Evolutionary conservation across 1,140 invertebrate genomes (phyloP), one percentile per base, ranked within the genome.

Genomic region (Drosophila setifemur): DNA sequence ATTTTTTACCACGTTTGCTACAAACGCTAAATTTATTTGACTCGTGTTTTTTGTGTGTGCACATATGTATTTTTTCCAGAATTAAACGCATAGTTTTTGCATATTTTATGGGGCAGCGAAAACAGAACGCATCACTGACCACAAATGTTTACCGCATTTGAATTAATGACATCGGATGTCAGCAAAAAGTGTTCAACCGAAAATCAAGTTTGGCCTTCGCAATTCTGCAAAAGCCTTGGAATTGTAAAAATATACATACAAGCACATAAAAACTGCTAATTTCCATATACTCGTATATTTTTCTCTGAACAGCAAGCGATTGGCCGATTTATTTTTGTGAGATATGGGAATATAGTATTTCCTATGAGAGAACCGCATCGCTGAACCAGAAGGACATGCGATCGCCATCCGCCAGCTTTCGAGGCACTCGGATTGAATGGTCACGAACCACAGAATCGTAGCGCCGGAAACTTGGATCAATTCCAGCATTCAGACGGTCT

Each of bases 141-240:
- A 16, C 79, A 83, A 71, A 61, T 68, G 67, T 70, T 64, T 53
- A 68, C 54, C 75, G 66, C 71, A 68, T 85, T 85, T 79, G 68
- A 74, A 85, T 83, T 74, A 85, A 85, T 79, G 70, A 71, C 72
- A 61, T 42, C 19, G 73, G 79, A 63, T 67, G 74, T 85, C 64
- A 49, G 70, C 66, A 57, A 67, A 83, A 71, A 85, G 72, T 42
- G 49, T 26, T 50, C 1, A 39, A 79, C 79, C 81, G 48, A 81
- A 86, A 85, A 86, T 86, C 79, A 79, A 53, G 52, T 71, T 71
- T 14, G 14, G 33, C 14, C 5, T 18, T 37, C n/a, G n/a, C n/a
- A 5, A 37, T 37, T 8, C 2, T 18, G n/a, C n/a, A n/a, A n/a
- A n/a, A n/a, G n/a, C n/a, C n/a, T n/a, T n/a, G n/a, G n/a, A n/a